Evolutionary conservation across 1,140 invertebrate genomes (phyloP).

Genomic region (Halesus radiatus): DNA sequence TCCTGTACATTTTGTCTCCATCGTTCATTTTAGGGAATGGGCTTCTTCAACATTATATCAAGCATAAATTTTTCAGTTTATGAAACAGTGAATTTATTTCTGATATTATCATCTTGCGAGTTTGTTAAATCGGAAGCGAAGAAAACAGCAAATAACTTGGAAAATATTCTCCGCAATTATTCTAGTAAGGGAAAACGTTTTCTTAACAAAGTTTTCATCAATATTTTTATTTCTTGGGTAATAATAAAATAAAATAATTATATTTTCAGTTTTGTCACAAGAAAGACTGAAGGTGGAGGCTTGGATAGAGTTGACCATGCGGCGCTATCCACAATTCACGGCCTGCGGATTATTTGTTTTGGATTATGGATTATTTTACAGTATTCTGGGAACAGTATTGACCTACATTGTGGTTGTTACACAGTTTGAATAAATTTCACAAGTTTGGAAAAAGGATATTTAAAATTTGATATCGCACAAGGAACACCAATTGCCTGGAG

Average conservation of each 20-base stretch:
- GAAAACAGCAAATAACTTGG: not conserved
- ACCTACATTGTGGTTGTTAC: not conserved
- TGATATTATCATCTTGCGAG: not conserved
- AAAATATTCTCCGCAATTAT: not conserved
- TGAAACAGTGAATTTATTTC: not conserved
- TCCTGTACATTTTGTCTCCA: too few relatives aligned
- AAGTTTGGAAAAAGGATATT: too few relatives aligned
- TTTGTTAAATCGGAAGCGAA: slow-evolving; percentile 3
- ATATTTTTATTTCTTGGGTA: not conserved
- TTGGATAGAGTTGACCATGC: not conserved
- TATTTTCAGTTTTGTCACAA: not conserved
- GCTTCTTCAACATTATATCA: not conserved
- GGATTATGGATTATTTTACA: not conserved
- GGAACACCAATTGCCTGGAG: too few relatives aligned
- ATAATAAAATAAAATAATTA: not conserved
- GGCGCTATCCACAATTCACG: not conserved
- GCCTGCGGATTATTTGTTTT: not conserved
- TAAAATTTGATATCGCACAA: too few relatives aligned
- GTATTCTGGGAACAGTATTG: not conserved
- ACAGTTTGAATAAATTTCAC: not conserved
- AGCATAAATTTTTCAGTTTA: not conserved
- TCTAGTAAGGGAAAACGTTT: not conserved
- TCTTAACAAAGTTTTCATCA: not conserved
- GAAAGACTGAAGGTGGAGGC: not conserved
- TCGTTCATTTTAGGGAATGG: too few relatives aligned